These are phyloP conservation scores for Lophotis ruficrista DNA, from an alignment of 2,113 vertebrate genomes.

Conservation along the genomic window DNA sequence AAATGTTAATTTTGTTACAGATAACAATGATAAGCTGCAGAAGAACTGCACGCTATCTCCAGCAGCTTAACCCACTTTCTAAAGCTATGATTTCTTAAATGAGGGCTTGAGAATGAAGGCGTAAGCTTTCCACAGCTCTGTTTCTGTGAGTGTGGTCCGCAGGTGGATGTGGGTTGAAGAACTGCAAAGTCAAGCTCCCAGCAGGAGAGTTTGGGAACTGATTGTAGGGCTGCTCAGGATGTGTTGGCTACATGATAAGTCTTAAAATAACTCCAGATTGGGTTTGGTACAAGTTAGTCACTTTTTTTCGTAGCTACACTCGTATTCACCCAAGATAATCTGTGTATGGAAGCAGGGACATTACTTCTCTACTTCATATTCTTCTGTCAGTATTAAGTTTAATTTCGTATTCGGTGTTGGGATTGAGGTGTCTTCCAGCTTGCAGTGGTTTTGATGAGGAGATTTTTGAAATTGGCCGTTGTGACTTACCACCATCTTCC, in stretches of 20 bases:
- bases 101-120: background rate
- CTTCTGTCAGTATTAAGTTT: background rate
- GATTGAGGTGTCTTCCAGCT: background rate
- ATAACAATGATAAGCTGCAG: background rate
- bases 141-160: background rate
- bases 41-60: background rate
- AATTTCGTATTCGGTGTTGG: background rate
- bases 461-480: background rate
- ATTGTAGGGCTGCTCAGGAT: background rate
- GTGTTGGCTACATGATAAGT: background rate
- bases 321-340: background rate
- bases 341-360: background rate
- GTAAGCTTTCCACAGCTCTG: background rate
- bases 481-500: background rate
- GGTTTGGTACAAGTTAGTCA: background rate
- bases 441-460: background rate
- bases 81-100: background rate
- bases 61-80: constrained; percentile 17
- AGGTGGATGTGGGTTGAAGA: background rate
- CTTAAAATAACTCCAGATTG: background rate
- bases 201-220: background rate
- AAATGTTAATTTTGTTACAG: background rate
- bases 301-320: background rate
- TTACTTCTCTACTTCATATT: background rate
- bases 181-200: background rate